Evolutionary conservation across 2,797 vertebrate genomes (phyloP).

Genomic region (Chromobotia macracanthus): DNA sequence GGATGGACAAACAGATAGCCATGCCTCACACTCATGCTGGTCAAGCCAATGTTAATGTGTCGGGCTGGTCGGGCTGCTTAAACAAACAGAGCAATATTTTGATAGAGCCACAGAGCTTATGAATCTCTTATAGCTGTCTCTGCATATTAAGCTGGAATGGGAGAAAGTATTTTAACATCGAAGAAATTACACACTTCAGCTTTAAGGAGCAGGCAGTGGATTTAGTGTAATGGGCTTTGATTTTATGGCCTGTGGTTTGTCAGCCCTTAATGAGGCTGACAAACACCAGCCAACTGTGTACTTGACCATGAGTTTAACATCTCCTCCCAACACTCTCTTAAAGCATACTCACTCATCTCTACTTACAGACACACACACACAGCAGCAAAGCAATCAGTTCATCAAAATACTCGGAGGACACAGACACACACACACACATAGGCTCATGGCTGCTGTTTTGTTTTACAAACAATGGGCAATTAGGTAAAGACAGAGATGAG

Average conservation of each 20-base stretch:
- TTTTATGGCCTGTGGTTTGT: not conserved
- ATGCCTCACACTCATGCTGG: not conserved
- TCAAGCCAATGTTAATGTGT: too few relatives aligned
- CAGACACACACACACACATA: conserved; percentile 10
- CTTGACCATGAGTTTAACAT: conserved; percentile 16
- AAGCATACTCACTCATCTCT: not conserved
- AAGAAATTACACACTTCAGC: conserved; percentile 1
- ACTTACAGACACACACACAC: not conserved
- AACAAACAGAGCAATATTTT: too few relatives aligned
- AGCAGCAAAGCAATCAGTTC: not conserved
- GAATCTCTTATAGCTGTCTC: not conserved
- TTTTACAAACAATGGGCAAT: conserved; percentile 53
- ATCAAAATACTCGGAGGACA: conserved; percentile 29
- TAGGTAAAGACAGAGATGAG: conserved; percentile 41
- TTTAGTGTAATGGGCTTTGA: not conserved
- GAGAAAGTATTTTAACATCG: not conserved
- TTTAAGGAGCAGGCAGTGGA: not conserved
- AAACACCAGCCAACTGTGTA: conserved; percentile 24
- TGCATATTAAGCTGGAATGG: not conserved
- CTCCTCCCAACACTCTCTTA: conserved; percentile 16
- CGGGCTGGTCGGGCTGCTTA: too few relatives aligned
- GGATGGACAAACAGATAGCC: not conserved
- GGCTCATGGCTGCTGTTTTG: conserved; percentile 28
- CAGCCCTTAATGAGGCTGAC: conserved; percentile 26
- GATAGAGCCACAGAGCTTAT: not conserved